Evolutionary conservation across 2,888 invertebrate species (phyloP).

Genomic region (Ochlodes sylvanus): DNA sequence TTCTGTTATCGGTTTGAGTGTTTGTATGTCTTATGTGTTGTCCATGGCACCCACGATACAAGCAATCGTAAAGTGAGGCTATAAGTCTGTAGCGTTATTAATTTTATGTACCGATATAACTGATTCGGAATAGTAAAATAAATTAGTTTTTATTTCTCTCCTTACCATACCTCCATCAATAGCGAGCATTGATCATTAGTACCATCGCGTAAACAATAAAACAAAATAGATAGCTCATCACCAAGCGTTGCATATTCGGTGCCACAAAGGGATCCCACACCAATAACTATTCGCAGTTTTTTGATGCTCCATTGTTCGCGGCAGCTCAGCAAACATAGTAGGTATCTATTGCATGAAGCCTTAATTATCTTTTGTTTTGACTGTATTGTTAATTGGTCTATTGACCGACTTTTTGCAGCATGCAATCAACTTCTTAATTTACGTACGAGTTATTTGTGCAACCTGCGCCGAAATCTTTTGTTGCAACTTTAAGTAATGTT

Average conservation of each 20-base stretch:
- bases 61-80: too few relatives aligned
- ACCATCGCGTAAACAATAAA: background rate
- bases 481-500: background rate
- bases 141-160: too few relatives aligned
- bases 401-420: slow-evolving; percentile 66
- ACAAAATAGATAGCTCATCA: background rate
- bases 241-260: slow-evolving; percentile 29
- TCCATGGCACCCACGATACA: too few relatives aligned
- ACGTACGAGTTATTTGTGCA: slow-evolving; percentile 38
- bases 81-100: too few relatives aligned
- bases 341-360: slow-evolving; percentile 52
- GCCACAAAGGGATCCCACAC: slow-evolving; percentile 31
- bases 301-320: slow-evolving; percentile 48
- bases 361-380: slow-evolving; percentile 69
- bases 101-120: too few relatives aligned
- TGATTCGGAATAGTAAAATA: too few relatives aligned
- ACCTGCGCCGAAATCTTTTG: background rate
- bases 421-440: slow-evolving; percentile 47
- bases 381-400: slow-evolving; percentile 67
- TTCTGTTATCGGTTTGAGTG: too few relatives aligned
- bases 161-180: too few relatives aligned
- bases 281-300: slow-evolving; percentile 28
- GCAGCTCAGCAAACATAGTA: slow-evolving; percentile 43
- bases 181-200: background rate
- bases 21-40: too few relatives aligned